phyloP scores from a whole-genome alignment of 2,113 vertebrate genomes.

The Capreolus pygargus region DNA sequence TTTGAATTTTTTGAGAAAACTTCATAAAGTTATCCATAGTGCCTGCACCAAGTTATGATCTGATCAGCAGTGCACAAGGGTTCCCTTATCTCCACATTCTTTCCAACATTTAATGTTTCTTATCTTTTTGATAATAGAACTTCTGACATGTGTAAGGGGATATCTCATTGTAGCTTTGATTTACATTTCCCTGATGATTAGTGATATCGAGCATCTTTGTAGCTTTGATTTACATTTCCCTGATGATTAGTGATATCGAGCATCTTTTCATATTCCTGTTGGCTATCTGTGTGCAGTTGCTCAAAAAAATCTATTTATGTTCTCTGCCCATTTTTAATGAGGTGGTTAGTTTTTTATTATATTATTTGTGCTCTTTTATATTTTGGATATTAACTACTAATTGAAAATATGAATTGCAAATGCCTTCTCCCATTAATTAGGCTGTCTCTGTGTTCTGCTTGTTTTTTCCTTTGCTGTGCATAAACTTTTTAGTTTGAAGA shows the following conservation, averaged over 20 bases:
- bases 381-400: background rate
- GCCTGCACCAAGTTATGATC: background rate
- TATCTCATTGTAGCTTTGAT: background rate
- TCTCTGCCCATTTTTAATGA: background rate
- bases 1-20: background rate
- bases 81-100: background rate
- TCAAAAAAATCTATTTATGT: background rate
- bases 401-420: background rate
- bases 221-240: background rate
- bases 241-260: too few relatives aligned
- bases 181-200: background rate
- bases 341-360: background rate
- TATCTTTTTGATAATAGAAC: background rate
- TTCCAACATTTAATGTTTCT: background rate
- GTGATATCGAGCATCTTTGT: background rate
- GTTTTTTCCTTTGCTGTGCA: background rate
- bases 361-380: background rate
- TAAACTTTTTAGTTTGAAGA: background rate
- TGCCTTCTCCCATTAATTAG: background rate
- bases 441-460: background rate
- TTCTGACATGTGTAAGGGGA: background rate
- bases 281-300: background rate
- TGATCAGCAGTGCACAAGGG: background rate
- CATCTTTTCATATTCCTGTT: background rate
- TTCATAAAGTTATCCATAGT: background rate